phyloP scores from a whole-genome alignment of 2,888 invertebrate species.

The Zygogramma bicolorata region DNA sequence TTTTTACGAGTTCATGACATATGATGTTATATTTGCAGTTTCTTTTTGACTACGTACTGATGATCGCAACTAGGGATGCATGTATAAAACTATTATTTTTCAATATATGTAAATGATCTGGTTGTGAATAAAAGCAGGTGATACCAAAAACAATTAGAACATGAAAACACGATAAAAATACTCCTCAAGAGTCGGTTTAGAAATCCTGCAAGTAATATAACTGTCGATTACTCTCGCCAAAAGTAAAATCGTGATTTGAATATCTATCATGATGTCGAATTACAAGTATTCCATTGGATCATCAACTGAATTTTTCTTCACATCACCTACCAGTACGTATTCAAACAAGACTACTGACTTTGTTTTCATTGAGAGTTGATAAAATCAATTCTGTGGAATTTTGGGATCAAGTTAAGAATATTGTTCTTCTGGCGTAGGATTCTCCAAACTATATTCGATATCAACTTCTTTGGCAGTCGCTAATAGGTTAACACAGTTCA shows the following conservation, averaged over 20 bases:
- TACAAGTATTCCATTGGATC: too few species aligned
- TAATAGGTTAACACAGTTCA: background rate
- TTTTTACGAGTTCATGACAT: conserved; percentile 18
- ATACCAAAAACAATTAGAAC: too few species aligned
- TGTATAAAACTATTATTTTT: background rate
- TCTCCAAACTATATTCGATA: conserved; percentile 19
- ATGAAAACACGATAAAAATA: too few species aligned
- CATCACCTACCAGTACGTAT: background rate
- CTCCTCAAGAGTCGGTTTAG: too few species aligned
- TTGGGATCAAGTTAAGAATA: conserved; percentile 54
- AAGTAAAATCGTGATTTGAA: background rate
- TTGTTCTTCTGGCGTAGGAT: conserved; percentile 39
- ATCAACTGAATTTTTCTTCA: too few species aligned
- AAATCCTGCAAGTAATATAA: too few species aligned
- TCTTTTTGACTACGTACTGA: background rate
- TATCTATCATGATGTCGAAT: background rate
- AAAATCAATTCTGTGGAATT: conserved; percentile 44
- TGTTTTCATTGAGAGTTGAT: background rate
- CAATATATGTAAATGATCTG: background rate
- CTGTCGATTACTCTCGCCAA: too few species aligned
- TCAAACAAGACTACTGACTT: background rate
- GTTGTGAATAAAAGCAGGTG: too few species aligned
- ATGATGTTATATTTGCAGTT: background rate
- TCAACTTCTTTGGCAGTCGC: background rate
- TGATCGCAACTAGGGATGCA: background rate